A percentile compares a stretch with the other conserved stretches of the same genome.
phyloP scores from a whole-genome alignment of 2,113 vertebrate genomes.

The Hypocryptadius cinnamomeus region DNA sequence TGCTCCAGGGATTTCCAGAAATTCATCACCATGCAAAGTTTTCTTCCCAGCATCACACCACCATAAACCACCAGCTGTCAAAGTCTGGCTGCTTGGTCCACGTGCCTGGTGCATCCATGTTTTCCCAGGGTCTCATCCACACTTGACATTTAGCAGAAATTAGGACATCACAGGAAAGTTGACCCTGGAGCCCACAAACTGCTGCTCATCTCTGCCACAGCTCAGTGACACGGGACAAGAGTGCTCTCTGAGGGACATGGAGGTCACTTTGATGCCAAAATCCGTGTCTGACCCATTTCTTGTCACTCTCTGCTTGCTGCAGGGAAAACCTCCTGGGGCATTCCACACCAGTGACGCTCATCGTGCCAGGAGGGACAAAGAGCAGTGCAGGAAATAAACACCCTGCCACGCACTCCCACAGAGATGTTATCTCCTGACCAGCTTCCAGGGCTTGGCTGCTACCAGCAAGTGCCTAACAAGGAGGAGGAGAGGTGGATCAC shows the following conservation, averaged over 20 bases:
- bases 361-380: not conserved
- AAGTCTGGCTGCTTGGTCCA: not conserved
- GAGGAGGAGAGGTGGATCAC: not conserved
- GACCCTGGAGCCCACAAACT: not conserved
- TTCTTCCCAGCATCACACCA: not conserved
- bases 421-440: not conserved
- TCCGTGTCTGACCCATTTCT: not conserved
- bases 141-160: not conserved
- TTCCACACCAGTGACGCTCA: not conserved
- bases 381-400: slow-evolving; percentile 2
- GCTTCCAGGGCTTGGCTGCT: not conserved
- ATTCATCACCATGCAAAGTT: not conserved
- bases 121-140: not conserved
- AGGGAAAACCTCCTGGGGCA: not conserved
- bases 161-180: not conserved
- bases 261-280: not conserved
- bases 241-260: rapidly evolving
- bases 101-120: not conserved
- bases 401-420: not conserved
- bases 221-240: not conserved
- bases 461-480: not conserved
- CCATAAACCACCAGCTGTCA: not conserved
- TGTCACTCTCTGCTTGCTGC: not conserved
- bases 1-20: not conserved
- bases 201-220: not conserved